A percentile compares a stretch with the other conserved stretches of the same genome.
Conservation (phyloP, 2,888 invertebrate species). For the Ecdyonurus torrentis region DNA sequence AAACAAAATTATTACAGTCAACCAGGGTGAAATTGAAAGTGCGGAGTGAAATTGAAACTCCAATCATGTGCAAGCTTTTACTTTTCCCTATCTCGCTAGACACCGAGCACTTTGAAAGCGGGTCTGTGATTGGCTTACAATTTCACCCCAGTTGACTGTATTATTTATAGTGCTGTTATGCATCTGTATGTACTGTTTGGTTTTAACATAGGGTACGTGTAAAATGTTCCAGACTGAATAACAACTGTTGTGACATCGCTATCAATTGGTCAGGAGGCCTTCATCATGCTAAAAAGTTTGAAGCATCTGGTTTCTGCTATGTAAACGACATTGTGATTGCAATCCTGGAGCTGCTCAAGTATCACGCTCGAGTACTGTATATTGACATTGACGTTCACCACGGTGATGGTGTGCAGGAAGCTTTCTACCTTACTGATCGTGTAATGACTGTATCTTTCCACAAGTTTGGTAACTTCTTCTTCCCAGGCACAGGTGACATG, state of each 20-base stretch:
- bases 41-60: no score
- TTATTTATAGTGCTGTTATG: no score
- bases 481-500: constrained; percentile 98
- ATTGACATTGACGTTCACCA: constrained; percentile 99
- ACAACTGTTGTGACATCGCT: constrained; percentile 89
- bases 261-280: constrained; percentile 99
- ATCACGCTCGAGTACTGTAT: constrained; percentile 86
- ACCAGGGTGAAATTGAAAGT: no score
- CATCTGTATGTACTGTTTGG: no score
- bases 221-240: no score
- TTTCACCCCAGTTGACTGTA: no score
- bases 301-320: constrained; percentile 98
- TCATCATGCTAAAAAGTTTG: constrained; percentile 98
- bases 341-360: constrained; percentile 84
- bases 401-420: constrained; percentile 92
- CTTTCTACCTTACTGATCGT: constrained; percentile 90
- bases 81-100: no score
- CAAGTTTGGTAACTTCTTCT: constrained; percentile 95
- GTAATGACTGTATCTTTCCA: constrained; percentile 99
- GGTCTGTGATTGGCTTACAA: no score
- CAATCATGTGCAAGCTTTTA: no score
- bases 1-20: no score
- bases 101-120: no score
- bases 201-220: no score
- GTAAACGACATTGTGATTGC: constrained; percentile 98